These are phyloP conservation scores for Erynnis tages DNA, from an alignment of 2,888 invertebrate species.

Conservation along the genomic window DNA sequence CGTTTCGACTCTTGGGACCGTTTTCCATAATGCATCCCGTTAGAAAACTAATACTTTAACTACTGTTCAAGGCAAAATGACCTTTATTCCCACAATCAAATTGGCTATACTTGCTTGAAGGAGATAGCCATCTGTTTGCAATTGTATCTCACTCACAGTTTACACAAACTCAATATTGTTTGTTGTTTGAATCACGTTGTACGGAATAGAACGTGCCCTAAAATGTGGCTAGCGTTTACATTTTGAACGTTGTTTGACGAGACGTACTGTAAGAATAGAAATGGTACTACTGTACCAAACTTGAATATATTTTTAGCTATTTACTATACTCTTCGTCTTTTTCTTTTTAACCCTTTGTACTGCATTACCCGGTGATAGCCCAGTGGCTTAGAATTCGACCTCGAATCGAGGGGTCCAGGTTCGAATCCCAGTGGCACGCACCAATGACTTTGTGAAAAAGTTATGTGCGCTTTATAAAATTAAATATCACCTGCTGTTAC, in stretches of 20 bases:
- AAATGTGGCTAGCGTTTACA: conserved; percentile 15
- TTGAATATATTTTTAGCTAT: no score
- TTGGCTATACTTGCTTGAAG: background rate
- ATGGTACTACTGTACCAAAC: no score
- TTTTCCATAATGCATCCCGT: conserved; percentile 28
- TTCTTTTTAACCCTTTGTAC: no score
- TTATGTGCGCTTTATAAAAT: no score
- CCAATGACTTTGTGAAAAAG: no score
- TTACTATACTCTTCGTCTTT: no score
- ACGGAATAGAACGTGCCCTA: background rate
- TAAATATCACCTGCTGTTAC: no score
- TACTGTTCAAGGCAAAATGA: background rate
- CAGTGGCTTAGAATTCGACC: no score
- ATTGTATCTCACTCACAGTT: conserved; percentile 26
- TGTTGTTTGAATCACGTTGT: conserved; percentile 19
- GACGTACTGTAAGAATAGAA: no score
- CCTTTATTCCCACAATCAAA: background rate
- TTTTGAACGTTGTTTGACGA: background rate
- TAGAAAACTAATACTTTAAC: conserved; percentile 26
- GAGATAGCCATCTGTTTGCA: conserved; percentile 17
- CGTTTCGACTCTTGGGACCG: conserved; percentile 23
- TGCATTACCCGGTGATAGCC: no score
- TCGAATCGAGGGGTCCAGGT: no score
- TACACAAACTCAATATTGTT: conserved; percentile 26
- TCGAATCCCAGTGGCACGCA: no score